Evolutionary conservation across 1,140 invertebrate species (phyloP), one percentile per base, ranked within the genome.

Genomic region (Globodera ellingtonae): DNA sequence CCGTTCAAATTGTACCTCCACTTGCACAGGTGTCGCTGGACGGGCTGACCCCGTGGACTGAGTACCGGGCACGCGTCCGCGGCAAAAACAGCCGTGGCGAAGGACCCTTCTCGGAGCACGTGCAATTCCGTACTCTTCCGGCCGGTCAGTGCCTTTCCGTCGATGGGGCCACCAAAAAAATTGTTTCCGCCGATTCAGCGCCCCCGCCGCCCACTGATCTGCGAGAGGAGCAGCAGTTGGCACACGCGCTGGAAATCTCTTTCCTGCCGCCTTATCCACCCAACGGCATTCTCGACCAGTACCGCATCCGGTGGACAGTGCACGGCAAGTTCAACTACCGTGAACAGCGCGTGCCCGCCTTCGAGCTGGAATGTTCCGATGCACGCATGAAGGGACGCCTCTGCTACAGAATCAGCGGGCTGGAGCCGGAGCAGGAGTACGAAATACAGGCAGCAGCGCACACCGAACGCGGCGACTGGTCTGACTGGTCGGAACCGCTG

Each of bases 351-450:
- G 88, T 89, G 18, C 79, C 83, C n/a, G 81, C 82, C 24, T 83
- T 81, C 75, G 79, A 89, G 47, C 79, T 89, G 50, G 86, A 84
- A 75, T 89, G 87, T 72, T 89, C 87, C 10, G 85, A 85, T 48
- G 78, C 82, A 5, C 75, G 75, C 48, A 87, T 84, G 75, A 72
- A 78, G 15, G 88, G 88, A 65, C 79, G 88, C 21, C 83, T 89
- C 6, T 89, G 87, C 80, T 89, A 88, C 75, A 67, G 87, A 48
- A 75, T 89, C 15, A 80, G 78, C 13, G 84, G 87, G 59, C 76
- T 89, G 65, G 87, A 89, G 72, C 88, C 87, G n/a, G 88, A 89
- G 78, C 79, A 87, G 74, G 86, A 89, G 72, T 89, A 89, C 78
- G 82, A 84, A 24, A 89, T 89, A 47, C 86, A 87, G 75, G 87